phyloP scores from a whole-genome alignment of 2,888 invertebrate genomes.

The Lasioglossum figueresi region DNA sequence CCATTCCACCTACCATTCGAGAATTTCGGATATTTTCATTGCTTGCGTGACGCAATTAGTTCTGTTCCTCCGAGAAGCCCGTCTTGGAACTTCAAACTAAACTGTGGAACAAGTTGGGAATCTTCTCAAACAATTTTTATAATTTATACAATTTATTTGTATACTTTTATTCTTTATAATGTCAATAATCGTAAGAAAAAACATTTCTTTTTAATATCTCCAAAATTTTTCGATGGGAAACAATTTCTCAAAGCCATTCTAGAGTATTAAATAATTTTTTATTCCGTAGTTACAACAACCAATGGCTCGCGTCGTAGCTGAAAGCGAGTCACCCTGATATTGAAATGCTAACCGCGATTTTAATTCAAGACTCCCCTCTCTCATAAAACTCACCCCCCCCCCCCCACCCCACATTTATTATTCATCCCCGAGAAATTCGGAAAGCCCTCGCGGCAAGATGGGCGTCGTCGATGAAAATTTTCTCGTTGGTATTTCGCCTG shows the following conservation, averaged over 20 bases:
- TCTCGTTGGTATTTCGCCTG: slow-evolving; percentile 33
- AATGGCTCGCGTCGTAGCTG: too few species aligned
- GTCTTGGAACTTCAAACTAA: neutral
- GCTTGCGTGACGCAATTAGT: slow-evolving; percentile 13
- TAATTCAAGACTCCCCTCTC: slow-evolving; percentile 14
- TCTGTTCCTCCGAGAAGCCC: neutral
- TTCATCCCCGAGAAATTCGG: slow-evolving; percentile 34
- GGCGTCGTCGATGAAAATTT: slow-evolving; percentile 37
- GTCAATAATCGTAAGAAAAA: too few species aligned
- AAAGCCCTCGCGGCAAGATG: neutral
- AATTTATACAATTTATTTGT: neutral
- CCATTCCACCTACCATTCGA: neutral
- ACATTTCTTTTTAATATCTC: neutral
- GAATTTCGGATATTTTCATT: slow-evolving; percentile 10
- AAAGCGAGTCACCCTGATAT: slow-evolving; percentile 7
- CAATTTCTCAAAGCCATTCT: too few species aligned
- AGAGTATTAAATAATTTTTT: neutral
- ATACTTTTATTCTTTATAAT: too few species aligned
- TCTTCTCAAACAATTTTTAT: neutral
- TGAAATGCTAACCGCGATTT: slow-evolving; percentile 23
- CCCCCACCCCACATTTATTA: slow-evolving; percentile 17
- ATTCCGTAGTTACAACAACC: neutral
- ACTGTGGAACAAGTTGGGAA: neutral
- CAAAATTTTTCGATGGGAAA: too few species aligned
- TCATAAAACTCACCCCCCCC: neutral